Percentiles rank a stretch among this genome's conserved stretches.
Conservation (phyloP, 2,113 vertebrate genomes). For the Cinclus cinclus region DNA sequence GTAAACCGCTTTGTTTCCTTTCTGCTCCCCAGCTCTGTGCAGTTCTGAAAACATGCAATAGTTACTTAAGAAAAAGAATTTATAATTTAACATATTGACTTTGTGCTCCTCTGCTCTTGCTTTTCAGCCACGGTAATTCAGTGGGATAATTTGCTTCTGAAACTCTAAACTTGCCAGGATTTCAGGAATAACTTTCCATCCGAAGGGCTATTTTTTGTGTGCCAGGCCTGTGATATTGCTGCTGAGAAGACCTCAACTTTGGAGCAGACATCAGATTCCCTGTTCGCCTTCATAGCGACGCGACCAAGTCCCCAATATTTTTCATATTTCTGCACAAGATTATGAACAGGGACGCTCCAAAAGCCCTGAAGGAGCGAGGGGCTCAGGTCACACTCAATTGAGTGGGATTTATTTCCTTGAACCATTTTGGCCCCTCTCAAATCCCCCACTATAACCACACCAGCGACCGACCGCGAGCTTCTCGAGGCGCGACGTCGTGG, state of each 20-base stretch:
- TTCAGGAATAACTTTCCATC: background rate
- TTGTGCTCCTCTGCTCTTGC: background rate
- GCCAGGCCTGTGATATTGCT: background rate
- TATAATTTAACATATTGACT: background rate
- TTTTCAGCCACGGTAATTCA: background rate
- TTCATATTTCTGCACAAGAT: background rate
- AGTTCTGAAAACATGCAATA: accelerated
- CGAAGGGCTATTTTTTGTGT: background rate
- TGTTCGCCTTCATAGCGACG: accelerated
- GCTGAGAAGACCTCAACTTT: background rate
- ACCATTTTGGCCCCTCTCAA: background rate
- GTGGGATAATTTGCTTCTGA: background rate
- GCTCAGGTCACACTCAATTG: background rate
- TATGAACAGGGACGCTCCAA: background rate
- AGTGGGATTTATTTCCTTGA: background rate
- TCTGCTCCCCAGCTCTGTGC: background rate
- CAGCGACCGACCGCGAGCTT: background rate
- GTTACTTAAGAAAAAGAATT: background rate
- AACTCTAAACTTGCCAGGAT: background rate
- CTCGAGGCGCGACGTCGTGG: background rate
- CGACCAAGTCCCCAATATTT: background rate
- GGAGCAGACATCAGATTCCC: background rate
- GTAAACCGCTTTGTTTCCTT: background rate
- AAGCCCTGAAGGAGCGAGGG: background rate
- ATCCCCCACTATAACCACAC: background rate